Evolutionary conservation across 2,888 invertebrate genomes (phyloP).

Genomic region (Dynastes hyllus): DNA sequence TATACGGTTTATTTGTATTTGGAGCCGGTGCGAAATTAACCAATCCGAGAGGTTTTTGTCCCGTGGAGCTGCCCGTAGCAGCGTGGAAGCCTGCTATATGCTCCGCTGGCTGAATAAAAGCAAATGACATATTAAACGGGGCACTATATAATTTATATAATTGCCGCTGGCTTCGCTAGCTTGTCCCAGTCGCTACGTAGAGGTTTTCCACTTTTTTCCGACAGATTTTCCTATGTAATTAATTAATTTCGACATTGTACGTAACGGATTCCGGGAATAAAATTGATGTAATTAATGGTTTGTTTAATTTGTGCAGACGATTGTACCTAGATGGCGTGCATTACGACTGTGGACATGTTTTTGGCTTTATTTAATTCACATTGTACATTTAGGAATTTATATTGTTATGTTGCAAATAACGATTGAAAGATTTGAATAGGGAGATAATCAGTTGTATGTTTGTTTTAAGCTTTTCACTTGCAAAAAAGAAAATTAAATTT

Average conservation of each 20-base stretch:
- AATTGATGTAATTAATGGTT: slow-evolving; percentile 12
- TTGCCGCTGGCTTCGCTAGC: not conserved
- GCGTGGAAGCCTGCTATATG: not conserved
- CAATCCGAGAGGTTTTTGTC: slow-evolving; percentile 8
- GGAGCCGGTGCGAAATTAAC: slow-evolving; percentile 27
- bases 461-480: too few relatives aligned
- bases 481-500: too few relatives aligned
- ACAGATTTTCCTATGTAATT: not conserved
- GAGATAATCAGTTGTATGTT: too few relatives aligned
- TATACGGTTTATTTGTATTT: slow-evolving; percentile 41
- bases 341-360: too few relatives aligned
- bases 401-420: too few relatives aligned
- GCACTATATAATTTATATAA: slow-evolving; percentile 10
- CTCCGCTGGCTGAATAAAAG: not conserved
- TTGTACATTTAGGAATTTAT: too few relatives aligned
- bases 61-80: not conserved
- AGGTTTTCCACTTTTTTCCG: not conserved
- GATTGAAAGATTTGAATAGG: too few relatives aligned
- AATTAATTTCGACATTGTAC: slow-evolving; percentile 7
- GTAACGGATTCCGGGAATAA: slow-evolving; percentile 1
- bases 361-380: too few relatives aligned
- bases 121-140: slow-evolving; percentile 6
- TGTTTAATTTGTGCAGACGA: not conserved
- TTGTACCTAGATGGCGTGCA: not conserved
- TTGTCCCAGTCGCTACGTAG: not conserved